Base-by-base conservation (phyloP, 2,113 vertebrate species). In the Orcinus orca region DNA sequence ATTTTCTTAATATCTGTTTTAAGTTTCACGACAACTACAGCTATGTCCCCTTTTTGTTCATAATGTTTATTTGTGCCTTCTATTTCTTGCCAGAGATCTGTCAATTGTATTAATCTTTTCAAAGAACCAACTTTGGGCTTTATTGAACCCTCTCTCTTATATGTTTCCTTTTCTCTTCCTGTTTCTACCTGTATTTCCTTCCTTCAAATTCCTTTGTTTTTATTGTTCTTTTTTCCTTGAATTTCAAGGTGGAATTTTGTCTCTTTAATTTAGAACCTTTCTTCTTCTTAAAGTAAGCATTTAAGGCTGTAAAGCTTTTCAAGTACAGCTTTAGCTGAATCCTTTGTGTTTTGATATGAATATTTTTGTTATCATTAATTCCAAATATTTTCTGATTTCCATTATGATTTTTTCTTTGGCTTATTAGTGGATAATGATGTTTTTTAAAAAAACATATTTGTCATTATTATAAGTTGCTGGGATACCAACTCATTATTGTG, bases 361-460 rank as follows among this genome's bases (percentile, higher is more conserved):
- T 77, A 67, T 73, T 93, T 96, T 65, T 95, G 41, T 93, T 70
- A 80, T 33, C 10, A 21, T 85, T 88, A 50, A 6, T 82, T 95
- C 18, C 31, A 53, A 88, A 71, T 93, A 11, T 65, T 80, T 77
- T 88, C 53, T 55, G 12, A n/a, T 81, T 96, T 94, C 25, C 55
- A 79, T 90, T 88, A 31, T 81, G 44, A 96, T 93, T 94, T 95
- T 62, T 68, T 62, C n/a, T 82, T 83, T 90, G 63, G 62, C 74
- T 47, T 50, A 58, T 82, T 81, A 53, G 0, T 79, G 29, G 23
- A 33, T 88, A 67, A 67, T 44, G 41, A 63, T 47, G 0, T 73
- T 81, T 55, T 67, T 0, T 2, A 55, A 62, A 53, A 68, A 60
- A 68, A 44, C 3, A 3, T 55, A 44, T 15, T 50, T 4, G 10